Evolutionary conservation across 2,113 vertebrate genomes (phyloP).

Genomic region (Pachyramphus minor): DNA sequence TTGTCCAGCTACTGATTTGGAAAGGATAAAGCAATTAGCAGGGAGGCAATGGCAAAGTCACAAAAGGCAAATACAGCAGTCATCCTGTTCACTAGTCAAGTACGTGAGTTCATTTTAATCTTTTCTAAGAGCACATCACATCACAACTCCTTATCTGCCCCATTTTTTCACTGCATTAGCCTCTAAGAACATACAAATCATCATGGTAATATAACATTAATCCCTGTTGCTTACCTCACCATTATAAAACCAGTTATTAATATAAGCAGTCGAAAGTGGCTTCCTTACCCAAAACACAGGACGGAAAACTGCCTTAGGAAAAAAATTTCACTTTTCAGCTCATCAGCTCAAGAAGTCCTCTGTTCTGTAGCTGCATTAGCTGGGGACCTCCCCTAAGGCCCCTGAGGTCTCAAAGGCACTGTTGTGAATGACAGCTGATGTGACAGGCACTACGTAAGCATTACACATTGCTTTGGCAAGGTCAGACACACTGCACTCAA

Average conservation of each 20-base stretch:
- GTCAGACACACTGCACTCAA: background rate
- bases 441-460: background rate
- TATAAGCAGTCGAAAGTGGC: background rate
- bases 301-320: background rate
- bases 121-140: background rate
- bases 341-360: background rate
- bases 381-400: background rate
- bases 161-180: background rate
- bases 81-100: background rate
- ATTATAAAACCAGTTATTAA: background rate
- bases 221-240: background rate
- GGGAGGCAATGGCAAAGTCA: background rate
- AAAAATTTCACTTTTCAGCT: background rate
- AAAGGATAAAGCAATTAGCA: background rate
- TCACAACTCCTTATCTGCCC: background rate
- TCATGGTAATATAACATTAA: background rate
- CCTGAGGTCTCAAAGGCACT: background rate
- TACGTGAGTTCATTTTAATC: background rate
- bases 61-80: background rate
- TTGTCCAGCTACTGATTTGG: background rate
- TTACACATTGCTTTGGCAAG: background rate
- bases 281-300: background rate
- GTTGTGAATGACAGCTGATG: background rate
- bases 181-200: background rate
- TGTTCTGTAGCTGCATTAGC: background rate